Conservation (phyloP, 1,140 invertebrate species). For the Caenorhabditis latens region DNA sequence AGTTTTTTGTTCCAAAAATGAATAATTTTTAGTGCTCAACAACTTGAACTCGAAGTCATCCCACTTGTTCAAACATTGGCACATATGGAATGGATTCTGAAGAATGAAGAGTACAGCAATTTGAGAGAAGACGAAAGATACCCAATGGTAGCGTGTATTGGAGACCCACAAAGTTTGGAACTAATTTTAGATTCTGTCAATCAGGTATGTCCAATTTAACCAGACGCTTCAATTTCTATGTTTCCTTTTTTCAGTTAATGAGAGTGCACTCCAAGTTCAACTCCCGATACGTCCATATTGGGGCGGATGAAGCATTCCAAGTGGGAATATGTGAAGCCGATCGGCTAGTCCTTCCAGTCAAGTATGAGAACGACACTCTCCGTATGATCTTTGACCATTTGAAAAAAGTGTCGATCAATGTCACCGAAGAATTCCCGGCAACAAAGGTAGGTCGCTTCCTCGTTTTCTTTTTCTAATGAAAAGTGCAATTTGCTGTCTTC, state of each 20-base stretch:
- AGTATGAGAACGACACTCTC: slow-evolving; percentile 18
- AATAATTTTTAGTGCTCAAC: not conserved
- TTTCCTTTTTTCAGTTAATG: slow-evolving; percentile 4
- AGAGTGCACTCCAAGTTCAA: slow-evolving; percentile 7
- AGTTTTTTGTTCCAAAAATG: not conserved
- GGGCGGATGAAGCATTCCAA: slow-evolving; percentile 39
- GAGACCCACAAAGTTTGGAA: slow-evolving; percentile 17
- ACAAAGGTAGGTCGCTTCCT: slow-evolving; percentile 22
- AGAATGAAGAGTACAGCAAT: not conserved
- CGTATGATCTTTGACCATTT: slow-evolving; percentile 38
- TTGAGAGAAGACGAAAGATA: slow-evolving; percentile 15
- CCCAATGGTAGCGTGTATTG: slow-evolving; percentile 45
- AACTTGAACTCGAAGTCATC: slow-evolving; percentile 1
- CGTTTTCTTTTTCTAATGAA: not conserved
- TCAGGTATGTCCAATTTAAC: not conserved
- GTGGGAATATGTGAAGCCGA: slow-evolving; percentile 33
- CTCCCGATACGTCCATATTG: not conserved
- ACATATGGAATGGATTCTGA: slow-evolving; percentile 47
- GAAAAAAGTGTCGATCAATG: slow-evolving; percentile 30
- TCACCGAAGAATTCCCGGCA: slow-evolving; percentile 23
- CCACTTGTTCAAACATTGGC: not conserved
- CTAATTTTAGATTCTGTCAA: slow-evolving; percentile 24
- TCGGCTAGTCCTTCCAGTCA: not conserved
- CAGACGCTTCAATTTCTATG: no score
- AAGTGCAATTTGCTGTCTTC: not conserved